Base-by-base conservation (phyloP, 2,113 vertebrate species). In the Notarius quadriscutis region DNA sequence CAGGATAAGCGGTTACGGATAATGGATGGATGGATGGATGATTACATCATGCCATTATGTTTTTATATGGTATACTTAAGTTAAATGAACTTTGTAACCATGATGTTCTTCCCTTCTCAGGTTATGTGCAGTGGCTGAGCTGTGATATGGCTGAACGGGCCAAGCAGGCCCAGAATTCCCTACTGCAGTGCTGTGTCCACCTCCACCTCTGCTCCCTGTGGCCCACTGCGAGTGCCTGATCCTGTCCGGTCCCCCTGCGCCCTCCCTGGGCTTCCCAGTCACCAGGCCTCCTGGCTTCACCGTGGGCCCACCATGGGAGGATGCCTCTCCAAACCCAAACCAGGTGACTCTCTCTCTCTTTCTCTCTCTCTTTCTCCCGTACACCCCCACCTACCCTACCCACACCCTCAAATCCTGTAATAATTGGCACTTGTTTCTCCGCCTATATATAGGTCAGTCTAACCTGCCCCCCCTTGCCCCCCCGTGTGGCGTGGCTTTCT, bases 291-390 rank as follows among this genome's bases (percentile, higher is more conserved):
- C 84, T 91, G 89, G 90, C 87, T 83, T 88, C 87, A 89, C 86
- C 89, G 90, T 87, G 89, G 90, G 92, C 93, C 90, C 95, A 94
- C 91, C 95, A 99, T 99, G 98, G 98, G 98, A 93, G 96, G 98
- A 96, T 99, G 98, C 94, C 97, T 99, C 96, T 99, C 98, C 93
- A 99, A 99, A 94, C 96, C 97, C 92, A 99, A 99, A 93, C 96
- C 97, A 98, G 98, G 98, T 97, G 94, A 50, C 71, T 74, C 18
- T 11, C 12, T 63, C 60, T 25, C 60, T 25, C 65, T 27, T 25
- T 65, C 65, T 27, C n/a, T 48, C 15, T 7, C 17, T 72, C 53
- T 55, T 22, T 51, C n/a, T 18, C 10, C 2, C 22, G 48, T 62
- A 41, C 18, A 0, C 34, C 53, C 34, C 34, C 65, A n/a, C 27